Evolutionary conservation across 2,113 vertebrate genomes (phyloP), one percentile per base, ranked within the genome.

Genomic region (Nyctibius bracteatus): DNA sequence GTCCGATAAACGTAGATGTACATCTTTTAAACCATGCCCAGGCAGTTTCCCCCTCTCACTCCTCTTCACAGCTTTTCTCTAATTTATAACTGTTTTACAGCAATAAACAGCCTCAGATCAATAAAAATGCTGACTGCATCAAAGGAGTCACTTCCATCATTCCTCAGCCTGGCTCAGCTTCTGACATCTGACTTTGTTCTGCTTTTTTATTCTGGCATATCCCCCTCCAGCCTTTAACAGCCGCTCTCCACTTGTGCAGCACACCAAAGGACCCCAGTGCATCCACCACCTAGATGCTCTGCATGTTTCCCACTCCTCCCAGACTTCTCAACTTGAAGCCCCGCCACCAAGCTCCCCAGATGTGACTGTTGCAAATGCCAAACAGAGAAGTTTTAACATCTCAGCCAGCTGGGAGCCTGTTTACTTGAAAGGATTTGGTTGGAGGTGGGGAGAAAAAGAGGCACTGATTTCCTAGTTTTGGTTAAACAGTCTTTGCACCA

Each of bases 51-150:
- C 30, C 25, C 41, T 30, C 94, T 90, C 30, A 20, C 52, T 96
- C 86, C 39, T 91, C 89, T 82, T 66, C 77, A 51, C 24, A 75
- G 88, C 72, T 61, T 62, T 75, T 63, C 72, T 79, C 63, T 95
- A 82, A 97, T 96, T 95, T 95, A 94, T 67, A 93, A 88, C 44
- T 27, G 49, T 55, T 96, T 96, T 82, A 90, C 54, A 68, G 82
- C 81, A 91, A 95, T 93, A 94, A 95, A 94, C 95, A 90, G 90
- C 82, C 83, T 83, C 83, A 57, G 96, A 95, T 96, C 96, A 35
- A 96, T 95, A 89, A 68, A 66, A 91, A 84, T 21, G 41, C 77
- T 83, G 86, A 62, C 21, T 39, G 91, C 71, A 61, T 47, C 92
- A 41, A 28, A 92, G 79, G 62, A 57, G 37, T 37, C 59, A 39